phyloP scores from a whole-genome alignment of 1,140 invertebrate genomes.

The Habropoda laboriosa region DNA sequence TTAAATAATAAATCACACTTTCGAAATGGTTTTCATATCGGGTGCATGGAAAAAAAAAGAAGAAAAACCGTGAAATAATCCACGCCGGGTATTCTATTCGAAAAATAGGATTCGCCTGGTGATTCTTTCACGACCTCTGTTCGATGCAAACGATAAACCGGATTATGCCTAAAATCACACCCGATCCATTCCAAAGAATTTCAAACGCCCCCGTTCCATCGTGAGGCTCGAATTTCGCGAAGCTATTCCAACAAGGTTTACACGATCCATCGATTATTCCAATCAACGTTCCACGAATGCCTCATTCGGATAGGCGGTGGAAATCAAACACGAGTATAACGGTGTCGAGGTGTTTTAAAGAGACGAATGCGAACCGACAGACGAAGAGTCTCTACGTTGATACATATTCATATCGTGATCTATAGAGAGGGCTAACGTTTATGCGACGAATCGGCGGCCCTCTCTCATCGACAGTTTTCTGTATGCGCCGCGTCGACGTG shows the following conservation, averaged over 20 bases:
- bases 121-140: too few relatives aligned
- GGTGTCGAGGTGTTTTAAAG: conserved; percentile 2
- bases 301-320: neutral
- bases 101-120: too few relatives aligned
- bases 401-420: conserved; percentile 36
- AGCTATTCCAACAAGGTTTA: neutral
- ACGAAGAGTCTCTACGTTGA: conserved; percentile 19
- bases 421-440: conserved; percentile 3
- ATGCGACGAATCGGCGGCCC: conserved; percentile 33
- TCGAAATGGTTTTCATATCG: too few relatives aligned
- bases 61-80: too few relatives aligned
- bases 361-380: neutral
- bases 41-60: too few relatives aligned
- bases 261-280: conserved; percentile 1
- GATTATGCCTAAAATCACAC: neutral
- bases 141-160: too few relatives aligned
- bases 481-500: too few relatives aligned
- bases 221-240: neutral
- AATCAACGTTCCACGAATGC: conserved; percentile 5
- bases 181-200: neutral
- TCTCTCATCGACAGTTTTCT: conserved; percentile 18
- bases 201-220: neutral
- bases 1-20: too few relatives aligned
- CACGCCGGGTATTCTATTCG: too few relatives aligned
- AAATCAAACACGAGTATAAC: neutral